Evolutionary conservation across 2,888 invertebrate species (phyloP).

Genomic region (Diaperis boleti): DNA sequence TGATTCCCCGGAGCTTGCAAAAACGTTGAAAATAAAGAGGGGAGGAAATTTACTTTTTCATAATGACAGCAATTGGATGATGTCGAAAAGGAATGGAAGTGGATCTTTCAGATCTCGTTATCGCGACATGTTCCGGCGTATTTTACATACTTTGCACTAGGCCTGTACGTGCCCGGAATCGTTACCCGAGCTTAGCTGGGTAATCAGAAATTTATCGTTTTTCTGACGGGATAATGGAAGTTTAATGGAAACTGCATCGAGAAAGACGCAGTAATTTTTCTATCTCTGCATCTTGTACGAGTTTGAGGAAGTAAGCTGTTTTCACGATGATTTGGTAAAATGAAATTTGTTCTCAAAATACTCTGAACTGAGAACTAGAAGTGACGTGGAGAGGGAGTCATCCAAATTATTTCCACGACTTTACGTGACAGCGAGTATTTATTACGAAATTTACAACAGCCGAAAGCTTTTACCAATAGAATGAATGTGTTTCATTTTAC

Average conservation of each 20-base stretch:
- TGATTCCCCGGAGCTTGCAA: not conserved
- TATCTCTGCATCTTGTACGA: too few species aligned
- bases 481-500: not conserved
- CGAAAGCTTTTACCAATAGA: not conserved
- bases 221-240: slow-evolving; percentile 5
- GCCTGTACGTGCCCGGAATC: slow-evolving; percentile 19
- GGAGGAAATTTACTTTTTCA: not conserved
- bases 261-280: too few species aligned
- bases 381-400: not conserved
- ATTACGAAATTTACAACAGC: not conserved
- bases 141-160: slow-evolving; percentile 26
- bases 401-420: not conserved
- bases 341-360: too few species aligned
- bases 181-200: slow-evolving; percentile 8
- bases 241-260: slow-evolving; percentile 19
- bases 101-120: slow-evolving; percentile 18
- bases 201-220: slow-evolving; percentile 16
- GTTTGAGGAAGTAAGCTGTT: not conserved
- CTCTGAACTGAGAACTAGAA: not conserved
- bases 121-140: slow-evolving; percentile 17
- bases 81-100: not conserved
- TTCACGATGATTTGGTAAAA: not conserved
- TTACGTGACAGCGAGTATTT: not conserved
- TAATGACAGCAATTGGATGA: not conserved
- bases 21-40: too few species aligned